Percentiles rank a stretch among this genome's conserved stretches.
Conservation (phyloP, 92 coral and sea anemone genomes). For the Parazoanthus atlanticus region DNA sequence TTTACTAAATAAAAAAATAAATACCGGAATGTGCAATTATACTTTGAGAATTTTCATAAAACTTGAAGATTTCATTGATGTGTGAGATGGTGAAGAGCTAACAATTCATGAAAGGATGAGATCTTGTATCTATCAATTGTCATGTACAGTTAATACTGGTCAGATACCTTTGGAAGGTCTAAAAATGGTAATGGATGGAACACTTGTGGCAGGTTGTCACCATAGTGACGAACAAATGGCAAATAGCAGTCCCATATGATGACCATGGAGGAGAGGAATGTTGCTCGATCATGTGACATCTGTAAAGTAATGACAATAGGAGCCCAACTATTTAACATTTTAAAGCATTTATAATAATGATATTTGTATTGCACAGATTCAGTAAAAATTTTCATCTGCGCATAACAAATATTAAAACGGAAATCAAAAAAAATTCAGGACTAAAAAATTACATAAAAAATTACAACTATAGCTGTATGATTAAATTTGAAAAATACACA, state of each 20-base stretch:
- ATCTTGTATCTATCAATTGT: background rate
- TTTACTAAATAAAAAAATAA: no score
- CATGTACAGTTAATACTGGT: background rate
- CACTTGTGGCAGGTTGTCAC: slow-evolving; percentile 92
- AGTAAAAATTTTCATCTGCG: no score
- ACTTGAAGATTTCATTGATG: no score
- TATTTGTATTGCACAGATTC: no score
- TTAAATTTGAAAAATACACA: no score
- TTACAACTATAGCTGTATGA: no score
- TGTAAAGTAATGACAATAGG: slow-evolving; percentile 15
- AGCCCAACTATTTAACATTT: background rate
- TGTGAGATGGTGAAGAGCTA: slow-evolving; percentile 23
- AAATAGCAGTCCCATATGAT: slow-evolving; percentile 94
- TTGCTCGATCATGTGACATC: slow-evolving; percentile 65
- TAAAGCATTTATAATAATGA: no score
- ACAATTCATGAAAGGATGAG: background rate
- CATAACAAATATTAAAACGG: no score
- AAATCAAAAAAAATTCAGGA: no score
- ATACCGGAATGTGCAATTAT: no score
- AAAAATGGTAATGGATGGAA: slow-evolving; percentile 91
- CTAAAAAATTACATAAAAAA: no score
- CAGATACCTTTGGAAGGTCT: slow-evolving; percentile 78
- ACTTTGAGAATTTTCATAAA: background rate
- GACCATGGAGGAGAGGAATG: slow-evolving; percentile 70
- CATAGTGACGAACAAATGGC: slow-evolving; percentile 97